Percentiles rank a stretch among this genome's conserved stretches.
Conservation (phyloP, 2,113 vertebrate species). For the Ptilonorhynchus violaceus region DNA sequence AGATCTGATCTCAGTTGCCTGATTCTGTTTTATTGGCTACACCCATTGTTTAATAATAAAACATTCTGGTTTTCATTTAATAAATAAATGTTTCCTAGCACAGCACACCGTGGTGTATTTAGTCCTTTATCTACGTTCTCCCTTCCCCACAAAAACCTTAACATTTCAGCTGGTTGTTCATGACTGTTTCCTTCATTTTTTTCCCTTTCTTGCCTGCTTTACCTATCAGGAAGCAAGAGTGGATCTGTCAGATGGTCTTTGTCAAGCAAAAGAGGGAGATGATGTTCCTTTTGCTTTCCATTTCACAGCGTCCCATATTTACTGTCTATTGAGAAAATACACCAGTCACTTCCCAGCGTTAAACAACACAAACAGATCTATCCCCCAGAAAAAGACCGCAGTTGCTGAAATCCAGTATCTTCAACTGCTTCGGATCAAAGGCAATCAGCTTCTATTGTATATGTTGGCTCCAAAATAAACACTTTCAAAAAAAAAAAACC, state of each 20-base stretch:
- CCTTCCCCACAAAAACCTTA: not conserved
- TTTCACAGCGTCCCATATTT: not conserved
- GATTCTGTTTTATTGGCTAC: not conserved
- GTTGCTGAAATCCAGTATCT: not conserved
- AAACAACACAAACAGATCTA: not conserved
- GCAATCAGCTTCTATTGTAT: not conserved
- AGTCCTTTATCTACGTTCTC: not conserved
- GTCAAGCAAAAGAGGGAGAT: not conserved
- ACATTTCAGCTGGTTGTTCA: not conserved
- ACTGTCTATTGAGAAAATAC: not conserved
- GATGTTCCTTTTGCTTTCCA: not conserved
- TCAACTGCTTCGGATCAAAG: not conserved
- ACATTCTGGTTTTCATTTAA: not conserved
- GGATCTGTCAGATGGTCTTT: not conserved
- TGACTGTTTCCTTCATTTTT: not conserved
- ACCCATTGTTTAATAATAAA: not conserved
- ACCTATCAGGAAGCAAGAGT: not conserved
- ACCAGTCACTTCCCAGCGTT: not conserved
- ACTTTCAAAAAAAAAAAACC: not conserved
- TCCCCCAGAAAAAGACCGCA: not conserved
- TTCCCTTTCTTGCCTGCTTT: not conserved
- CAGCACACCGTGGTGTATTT: rapidly evolving
- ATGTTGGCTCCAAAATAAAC: not conserved
- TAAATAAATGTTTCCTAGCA: not conserved
- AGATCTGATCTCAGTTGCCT: not conserved